Evolutionary conservation across 1,140 invertebrate species (phyloP), one percentile per base, ranked within the genome.

Genomic region (Drosophila navojoa): DNA sequence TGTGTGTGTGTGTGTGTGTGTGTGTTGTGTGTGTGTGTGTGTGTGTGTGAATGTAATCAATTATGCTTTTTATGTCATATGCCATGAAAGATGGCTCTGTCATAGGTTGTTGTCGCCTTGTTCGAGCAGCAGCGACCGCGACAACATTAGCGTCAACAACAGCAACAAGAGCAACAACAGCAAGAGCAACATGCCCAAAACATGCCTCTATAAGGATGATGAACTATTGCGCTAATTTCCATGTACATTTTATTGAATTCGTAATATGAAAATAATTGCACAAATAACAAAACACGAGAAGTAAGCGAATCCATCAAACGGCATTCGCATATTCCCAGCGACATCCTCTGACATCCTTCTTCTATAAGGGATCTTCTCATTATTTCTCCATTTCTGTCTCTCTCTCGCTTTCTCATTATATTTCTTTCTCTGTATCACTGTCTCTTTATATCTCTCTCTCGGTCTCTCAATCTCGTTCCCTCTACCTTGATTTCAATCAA

Each of bases 51-150:
- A 9, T 49, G 81, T 78, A 81, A 86, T 86, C 82, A 86, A 86
- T 86, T 87, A 86, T 81, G 82, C 78, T 86, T 85, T 86, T 86
- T 81, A 81, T 80, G 74, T 71, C 70, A 77, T 75, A 68, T 64
- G 77, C 70, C 69, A 81, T 60, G 52, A 55, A 50, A 55, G 52
- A 74, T 70, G 53, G 49, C 49, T 49, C 40, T 69, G 52, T 44
- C 35, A 32, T 45, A 57, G 52, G 25, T 15, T 49, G 25, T 59
- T 59, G 49, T 52, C 35, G 45, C 45, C 64, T 35, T 67, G 53
- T 27, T 53, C 15, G 42, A 35, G 52, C 44, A 67, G 53, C 22
- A 66, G 42, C 15, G 11, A 25, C 15, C 9, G 25, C 16, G 44
- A 42, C 38, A 50, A 13, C 29, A 38, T 59, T 32, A 66, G 55